A percentile compares a stretch with the other conserved stretches of the same genome.
Conservation (phyloP, 2,797 vertebrate genomes). For the Fistularia commersonii region DNA sequence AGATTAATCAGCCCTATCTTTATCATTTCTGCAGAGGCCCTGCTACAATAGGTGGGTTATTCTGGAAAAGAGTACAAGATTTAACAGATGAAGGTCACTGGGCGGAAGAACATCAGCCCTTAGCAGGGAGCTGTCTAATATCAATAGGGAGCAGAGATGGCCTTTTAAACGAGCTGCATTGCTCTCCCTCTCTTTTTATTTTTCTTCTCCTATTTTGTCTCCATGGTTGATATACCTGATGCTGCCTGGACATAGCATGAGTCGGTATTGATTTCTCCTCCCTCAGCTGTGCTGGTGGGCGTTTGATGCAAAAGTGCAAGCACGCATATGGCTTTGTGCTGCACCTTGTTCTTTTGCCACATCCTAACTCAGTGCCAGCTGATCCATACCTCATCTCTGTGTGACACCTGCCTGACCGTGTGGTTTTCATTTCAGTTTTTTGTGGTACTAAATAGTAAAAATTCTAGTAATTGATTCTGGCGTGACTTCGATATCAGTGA, state of each 20-base stretch:
- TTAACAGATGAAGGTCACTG: slow-evolving; percentile 38
- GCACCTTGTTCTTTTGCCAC: slow-evolving; percentile 40
- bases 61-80: slow-evolving; percentile 29
- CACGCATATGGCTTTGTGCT: slow-evolving; percentile 40
- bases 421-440: too few species aligned
- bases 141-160: slow-evolving; percentile 33
- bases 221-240: slow-evolving; percentile 51
- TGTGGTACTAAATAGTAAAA: slow-evolving; percentile 8
- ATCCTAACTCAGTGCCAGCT: background rate
- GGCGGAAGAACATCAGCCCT: slow-evolving; percentile 26
- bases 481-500: slow-evolving; percentile 14
- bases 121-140: slow-evolving; percentile 35
- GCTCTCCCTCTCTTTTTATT: slow-evolving; percentile 32
- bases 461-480: slow-evolving; percentile 27
- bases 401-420: slow-evolving; percentile 1
- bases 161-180: slow-evolving; percentile 47
- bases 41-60: slow-evolving; percentile 23
- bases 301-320: slow-evolving; percentile 54
- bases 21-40: slow-evolving; percentile 27
- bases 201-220: slow-evolving; percentile 45
- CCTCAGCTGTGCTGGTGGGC: slow-evolving; percentile 48
- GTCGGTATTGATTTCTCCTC: slow-evolving; percentile 59
- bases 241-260: slow-evolving; percentile 45
- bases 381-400: slow-evolving; percentile 21
- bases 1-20: slow-evolving; percentile 26